Base-by-base conservation (phyloP, 2,888 invertebrate genomes). In the Hyposoter didymator region DNA sequence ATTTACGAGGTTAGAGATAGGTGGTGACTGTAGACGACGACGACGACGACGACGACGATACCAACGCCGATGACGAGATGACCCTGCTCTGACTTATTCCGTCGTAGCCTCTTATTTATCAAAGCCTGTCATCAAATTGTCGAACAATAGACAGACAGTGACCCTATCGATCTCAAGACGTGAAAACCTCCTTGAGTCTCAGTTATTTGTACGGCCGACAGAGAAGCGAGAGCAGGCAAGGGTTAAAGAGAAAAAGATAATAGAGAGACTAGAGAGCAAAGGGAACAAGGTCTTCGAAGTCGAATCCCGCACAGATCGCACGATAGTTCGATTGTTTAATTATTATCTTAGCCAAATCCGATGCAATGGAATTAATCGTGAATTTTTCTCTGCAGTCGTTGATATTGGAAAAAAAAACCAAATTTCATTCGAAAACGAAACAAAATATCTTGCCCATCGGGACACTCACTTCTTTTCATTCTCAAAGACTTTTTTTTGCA, bases 41-140 rank as follows among this genome's bases (percentile, higher is more conserved):
- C 35, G 55, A 17, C 6, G 47, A 62, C 14, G 64, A 43, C 43
- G 45, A 75, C 59, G 45, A 62, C 59, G 62, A 45, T 35, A 64
- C 17, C 62, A 32, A 64, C 64, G 76, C 39, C 45, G 59, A 59
- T 59, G 59, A 59, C 73, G 67, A 52, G 73, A 80, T 78, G 84
- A 84, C 82, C 85, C 85, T 70, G 43, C 79, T 83, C 72, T 75
- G 79, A 75, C 85, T 72, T 73, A 59, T 82, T 82, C 82, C 78
- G 55, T 82, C 75, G 74, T 79, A 47, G 76, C 83, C 82, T 83
- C 85, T 85, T 85, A 85, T 83, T 85, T 83, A 85, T 83, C 85
- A 80, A 59, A 72, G 83, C 85, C 73, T 82, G 85, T 85, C 85
- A 83, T 85, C 83, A 83, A 85, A 85, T 80, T 80, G 85, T 83